These are phyloP conservation scores for Rotaria macrura DNA, from an alignment of 2,888 invertebrate genomes.

Conservation along the genomic window DNA sequence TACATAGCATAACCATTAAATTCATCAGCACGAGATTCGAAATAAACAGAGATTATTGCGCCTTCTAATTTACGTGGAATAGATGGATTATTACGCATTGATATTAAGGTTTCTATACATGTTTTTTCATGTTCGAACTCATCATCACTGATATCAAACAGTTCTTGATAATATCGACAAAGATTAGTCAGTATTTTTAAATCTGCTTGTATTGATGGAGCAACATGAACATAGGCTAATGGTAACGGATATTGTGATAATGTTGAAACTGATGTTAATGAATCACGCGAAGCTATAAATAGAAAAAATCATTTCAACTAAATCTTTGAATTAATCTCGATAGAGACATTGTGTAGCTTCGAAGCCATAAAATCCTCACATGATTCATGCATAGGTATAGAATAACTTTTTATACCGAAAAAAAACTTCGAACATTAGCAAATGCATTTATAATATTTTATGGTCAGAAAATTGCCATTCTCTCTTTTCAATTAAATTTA, in stretches of 20 bases:
- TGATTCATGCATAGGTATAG: too few relatives aligned
- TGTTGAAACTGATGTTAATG: background rate
- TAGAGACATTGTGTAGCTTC: too few relatives aligned
- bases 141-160: background rate
- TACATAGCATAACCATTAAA: background rate
- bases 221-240: background rate
- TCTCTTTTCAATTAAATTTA: too few relatives aligned
- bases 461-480: too few relatives aligned
- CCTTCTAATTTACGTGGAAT: background rate
- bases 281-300: background rate
- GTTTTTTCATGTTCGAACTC: background rate
- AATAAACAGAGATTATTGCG: background rate
- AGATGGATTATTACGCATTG: background rate
- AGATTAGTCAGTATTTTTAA: background rate
- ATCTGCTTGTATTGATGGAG: background rate
- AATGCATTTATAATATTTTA: too few relatives aligned
- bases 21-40: background rate
- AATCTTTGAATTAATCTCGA: too few relatives aligned
- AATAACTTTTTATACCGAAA: too few relatives aligned
- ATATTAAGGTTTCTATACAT: background rate
- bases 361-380: too few relatives aligned
- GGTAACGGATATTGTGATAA: background rate
- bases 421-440: too few relatives aligned
- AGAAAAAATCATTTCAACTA: background rate
- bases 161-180: background rate